Percentiles rank a stretch among this genome's conserved stretches.
These are phyloP conservation scores for Machimus atricapillus DNA, from an alignment of 2,888 invertebrate species.

Conservation along the genomic window DNA sequence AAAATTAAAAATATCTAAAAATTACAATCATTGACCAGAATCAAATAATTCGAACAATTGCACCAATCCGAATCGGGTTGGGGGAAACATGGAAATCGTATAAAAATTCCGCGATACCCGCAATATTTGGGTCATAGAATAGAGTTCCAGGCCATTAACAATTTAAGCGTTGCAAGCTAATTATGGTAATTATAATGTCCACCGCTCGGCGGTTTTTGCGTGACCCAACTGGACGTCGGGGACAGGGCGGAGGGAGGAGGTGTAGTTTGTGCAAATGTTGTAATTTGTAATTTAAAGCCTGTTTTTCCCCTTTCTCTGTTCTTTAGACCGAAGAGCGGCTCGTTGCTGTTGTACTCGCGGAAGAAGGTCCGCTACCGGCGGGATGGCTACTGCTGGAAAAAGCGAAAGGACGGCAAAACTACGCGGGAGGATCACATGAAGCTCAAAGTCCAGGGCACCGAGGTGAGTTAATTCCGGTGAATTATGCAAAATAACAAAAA, in stretches of 20 bases:
- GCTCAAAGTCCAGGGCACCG: slow-evolving; percentile 95
- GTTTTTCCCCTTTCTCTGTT: slow-evolving; percentile 47
- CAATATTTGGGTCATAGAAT: slow-evolving; percentile 38
- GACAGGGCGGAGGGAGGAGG: not conserved
- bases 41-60: not conserved
- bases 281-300: slow-evolving; percentile 27
- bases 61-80: not conserved
- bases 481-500: not conserved
- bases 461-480: slow-evolving; percentile 68
- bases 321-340: slow-evolving; percentile 93
- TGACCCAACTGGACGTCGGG: not conserved
- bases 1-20: not conserved
- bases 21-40: not conserved
- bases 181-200: slow-evolving; percentile 47
- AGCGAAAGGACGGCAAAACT: slow-evolving; percentile 96
- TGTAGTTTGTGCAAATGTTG: slow-evolving; percentile 12
- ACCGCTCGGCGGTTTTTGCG: not conserved
- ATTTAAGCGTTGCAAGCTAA: slow-evolving; percentile 48
- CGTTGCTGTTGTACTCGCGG: slow-evolving; percentile 93
- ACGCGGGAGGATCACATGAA: slow-evolving; percentile 99
- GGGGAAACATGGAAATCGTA: not conserved
- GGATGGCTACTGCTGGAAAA: slow-evolving; percentile 99
- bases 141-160: slow-evolving; percentile 46
- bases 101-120: not conserved
- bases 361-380: slow-evolving; percentile 95